A percentile compares a stretch with the other conserved stretches of the same genome.
Evolutionary conservation across 2,113 vertebrate species (phyloP).

Genomic region (Microcebus griseorufus): DNA sequence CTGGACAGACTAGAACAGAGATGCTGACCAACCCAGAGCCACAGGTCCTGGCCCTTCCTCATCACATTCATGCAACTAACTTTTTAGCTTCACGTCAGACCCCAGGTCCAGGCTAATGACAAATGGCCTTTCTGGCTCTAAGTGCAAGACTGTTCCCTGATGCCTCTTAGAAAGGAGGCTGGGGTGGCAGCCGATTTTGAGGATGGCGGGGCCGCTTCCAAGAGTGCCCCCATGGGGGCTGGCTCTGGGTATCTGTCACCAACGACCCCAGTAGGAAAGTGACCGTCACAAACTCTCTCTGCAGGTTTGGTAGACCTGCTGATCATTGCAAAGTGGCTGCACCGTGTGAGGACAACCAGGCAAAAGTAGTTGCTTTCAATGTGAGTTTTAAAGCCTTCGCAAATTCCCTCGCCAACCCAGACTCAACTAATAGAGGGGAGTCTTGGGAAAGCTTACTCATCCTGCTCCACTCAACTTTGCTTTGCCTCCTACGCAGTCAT

Average conservation of each 20-base stretch:
- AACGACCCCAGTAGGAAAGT: background rate
- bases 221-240: background rate
- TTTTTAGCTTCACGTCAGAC: background rate
- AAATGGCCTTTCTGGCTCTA: background rate
- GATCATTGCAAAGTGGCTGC: background rate
- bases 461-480: background rate
- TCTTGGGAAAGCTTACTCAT: slow-evolving; percentile 9
- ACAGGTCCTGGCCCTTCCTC: background rate
- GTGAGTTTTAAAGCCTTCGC: background rate
- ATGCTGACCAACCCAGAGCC: background rate
- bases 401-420: background rate
- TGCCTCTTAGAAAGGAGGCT: background rate
- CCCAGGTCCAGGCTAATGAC: background rate
- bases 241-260: background rate
- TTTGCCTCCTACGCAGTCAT: slow-evolving; percentile 41
- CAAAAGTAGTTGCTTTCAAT: background rate
- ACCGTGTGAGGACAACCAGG: background rate
- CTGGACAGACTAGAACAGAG: background rate
- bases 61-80: background rate
- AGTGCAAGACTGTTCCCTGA: background rate
- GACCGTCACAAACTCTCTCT: background rate
- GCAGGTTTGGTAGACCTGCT: background rate
- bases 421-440: background rate
- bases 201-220: background rate
- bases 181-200: background rate